Evolutionary conservation across 1,140 invertebrate genomes (phyloP).

Genomic region (Plectrocnemia conspersa): DNA sequence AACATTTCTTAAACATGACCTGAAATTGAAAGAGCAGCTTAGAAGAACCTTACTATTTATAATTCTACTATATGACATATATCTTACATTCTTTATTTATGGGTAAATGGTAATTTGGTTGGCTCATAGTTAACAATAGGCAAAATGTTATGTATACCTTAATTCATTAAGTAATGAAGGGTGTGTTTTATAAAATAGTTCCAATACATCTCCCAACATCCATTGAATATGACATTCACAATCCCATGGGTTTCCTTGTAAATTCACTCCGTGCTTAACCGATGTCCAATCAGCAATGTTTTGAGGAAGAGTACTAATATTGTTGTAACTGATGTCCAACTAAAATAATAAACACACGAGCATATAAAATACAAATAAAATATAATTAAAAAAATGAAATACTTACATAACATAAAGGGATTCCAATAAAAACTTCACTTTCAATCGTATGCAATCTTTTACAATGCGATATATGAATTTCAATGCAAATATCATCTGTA

Average conservation of each 20-base stretch:
- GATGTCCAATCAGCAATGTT: constrained; percentile 41
- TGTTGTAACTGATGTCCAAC: constrained; percentile 51
- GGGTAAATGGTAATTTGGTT: no score
- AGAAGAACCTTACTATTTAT: no score
- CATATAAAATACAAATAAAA: constrained; percentile 6
- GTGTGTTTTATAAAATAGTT: constrained; percentile 41
- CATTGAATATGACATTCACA: constrained; percentile 51
- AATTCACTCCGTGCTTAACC: constrained; percentile 42
- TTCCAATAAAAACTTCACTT: constrained; percentile 44
- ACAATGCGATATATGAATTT: constrained; percentile 44
- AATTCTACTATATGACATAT: no score
- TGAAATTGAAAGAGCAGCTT: no score
- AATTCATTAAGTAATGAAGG: constrained; percentile 43
- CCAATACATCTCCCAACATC: constrained; percentile 46
- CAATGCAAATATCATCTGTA: constrained; percentile 38
- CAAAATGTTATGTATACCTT: constrained; percentile 38
- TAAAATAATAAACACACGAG: constrained; percentile 36
- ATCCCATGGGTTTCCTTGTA: constrained; percentile 51
- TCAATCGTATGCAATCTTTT: constrained; percentile 39
- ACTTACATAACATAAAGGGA: constrained; percentile 46
- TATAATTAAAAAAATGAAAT: constrained; percentile 1
- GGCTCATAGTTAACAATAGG: no score
- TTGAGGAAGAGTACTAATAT: constrained; percentile 40
- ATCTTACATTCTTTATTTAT: no score
- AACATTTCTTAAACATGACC: no score